A percentile compares a stretch with the other conserved stretches of the same genome.
These are phyloP conservation scores for Okapia johnstoni DNA, from an alignment of 2,113 vertebrate genomes.

Conservation along the genomic window DNA sequence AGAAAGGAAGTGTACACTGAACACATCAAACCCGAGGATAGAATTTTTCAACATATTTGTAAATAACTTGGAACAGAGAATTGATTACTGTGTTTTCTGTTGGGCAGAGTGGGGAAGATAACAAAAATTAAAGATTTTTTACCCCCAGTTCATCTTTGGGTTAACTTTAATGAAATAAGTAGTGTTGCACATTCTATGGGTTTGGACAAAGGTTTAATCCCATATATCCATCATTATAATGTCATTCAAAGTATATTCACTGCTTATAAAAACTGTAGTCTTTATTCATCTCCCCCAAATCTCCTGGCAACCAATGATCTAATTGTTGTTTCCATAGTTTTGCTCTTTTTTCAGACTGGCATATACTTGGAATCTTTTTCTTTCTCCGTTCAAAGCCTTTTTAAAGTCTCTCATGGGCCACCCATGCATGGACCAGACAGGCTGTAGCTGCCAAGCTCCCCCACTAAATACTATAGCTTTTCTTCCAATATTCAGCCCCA, in stretches of 20 bases:
- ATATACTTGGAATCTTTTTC: not conserved
- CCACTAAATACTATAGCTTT: not conserved
- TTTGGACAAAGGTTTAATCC: not conserved
- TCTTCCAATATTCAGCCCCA: not conserved
- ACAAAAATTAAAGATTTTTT: not conserved
- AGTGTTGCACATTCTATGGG: not conserved
- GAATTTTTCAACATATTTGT: not conserved
- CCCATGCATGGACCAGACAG: not conserved
- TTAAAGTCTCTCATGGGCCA: not conserved
- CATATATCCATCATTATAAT: not conserved
- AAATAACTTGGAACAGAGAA: not conserved
- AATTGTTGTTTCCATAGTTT: not conserved
- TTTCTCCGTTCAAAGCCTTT: not conserved
- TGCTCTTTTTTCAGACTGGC: not conserved
- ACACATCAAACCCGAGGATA: not conserved
- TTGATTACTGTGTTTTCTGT: conserved; percentile 12
- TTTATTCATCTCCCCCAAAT: not conserved
- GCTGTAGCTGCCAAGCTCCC: not conserved
- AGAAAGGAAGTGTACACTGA: not conserved
- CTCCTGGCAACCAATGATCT: not conserved
- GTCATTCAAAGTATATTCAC: not conserved
- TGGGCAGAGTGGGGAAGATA: not conserved
- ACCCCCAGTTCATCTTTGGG: not conserved
- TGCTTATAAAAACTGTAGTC: not conserved
- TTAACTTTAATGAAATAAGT: not conserved